Conservation (phyloP, 1,140 invertebrate genomes). For the Lethrus apterus region DNA sequence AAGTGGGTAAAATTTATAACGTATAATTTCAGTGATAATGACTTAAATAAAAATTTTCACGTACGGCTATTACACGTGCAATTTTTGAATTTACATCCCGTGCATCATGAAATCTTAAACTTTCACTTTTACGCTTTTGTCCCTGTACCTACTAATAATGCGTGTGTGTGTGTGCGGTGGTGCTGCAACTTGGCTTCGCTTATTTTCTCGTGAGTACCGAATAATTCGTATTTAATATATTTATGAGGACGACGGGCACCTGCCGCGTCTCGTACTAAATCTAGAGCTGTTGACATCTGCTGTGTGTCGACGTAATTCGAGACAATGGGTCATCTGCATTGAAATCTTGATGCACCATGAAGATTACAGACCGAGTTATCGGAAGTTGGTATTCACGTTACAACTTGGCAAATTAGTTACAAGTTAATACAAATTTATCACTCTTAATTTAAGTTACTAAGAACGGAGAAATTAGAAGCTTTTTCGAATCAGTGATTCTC, state of each 20-base stretch:
- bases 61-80: not conserved
- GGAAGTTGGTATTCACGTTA: not conserved
- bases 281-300: conserved; percentile 5
- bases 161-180: too few relatives aligned
- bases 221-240: too few relatives aligned
- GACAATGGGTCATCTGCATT: not conserved
- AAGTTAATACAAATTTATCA: not conserved
- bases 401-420: not conserved
- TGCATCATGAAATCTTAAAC: conserved; percentile 9
- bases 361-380: not conserved
- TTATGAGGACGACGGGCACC: too few relatives aligned
- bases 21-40: conserved; percentile 2
- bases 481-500: not conserved
- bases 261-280: conserved; percentile 2
- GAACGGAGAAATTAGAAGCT: not conserved
- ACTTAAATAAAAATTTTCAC: conserved; percentile 3
- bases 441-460: too few relatives aligned
- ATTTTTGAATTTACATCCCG: not conserved
- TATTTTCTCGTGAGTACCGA: too few relatives aligned
- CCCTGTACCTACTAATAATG: not conserved
- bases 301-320: not conserved
- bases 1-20: conserved; percentile 9
- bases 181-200: too few relatives aligned
- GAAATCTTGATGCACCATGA: not conserved
- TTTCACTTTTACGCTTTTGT: conserved; percentile 10